These are phyloP conservation scores for Noctuana brunneofusca DNA, from an alignment of 2,888 invertebrate genomes.

Conservation along the genomic window DNA sequence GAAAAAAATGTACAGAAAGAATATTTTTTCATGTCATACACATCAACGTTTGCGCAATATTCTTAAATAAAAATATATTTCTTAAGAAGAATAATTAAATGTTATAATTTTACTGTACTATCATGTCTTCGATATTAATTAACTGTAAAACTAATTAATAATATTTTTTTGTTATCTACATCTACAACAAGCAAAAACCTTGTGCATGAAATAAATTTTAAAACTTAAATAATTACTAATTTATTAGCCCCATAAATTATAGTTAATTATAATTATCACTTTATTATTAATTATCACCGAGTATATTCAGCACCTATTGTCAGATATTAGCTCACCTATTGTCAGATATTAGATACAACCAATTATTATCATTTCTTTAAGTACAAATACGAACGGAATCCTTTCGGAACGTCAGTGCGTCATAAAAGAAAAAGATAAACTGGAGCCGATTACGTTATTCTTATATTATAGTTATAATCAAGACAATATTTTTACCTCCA, in stretches of 20 bases:
- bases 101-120: background rate
- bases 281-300: too few relatives aligned
- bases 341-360: too few relatives aligned
- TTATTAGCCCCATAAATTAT: constrained; percentile 16
- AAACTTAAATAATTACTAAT: constrained; percentile 9
- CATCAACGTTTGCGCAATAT: constrained; percentile 25
- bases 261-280: too few relatives aligned
- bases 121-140: background rate
- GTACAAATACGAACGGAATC: too few relatives aligned
- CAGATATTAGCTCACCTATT: too few relatives aligned
- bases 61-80: constrained; percentile 8
- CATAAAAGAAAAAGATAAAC: too few relatives aligned
- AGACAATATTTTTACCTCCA: too few relatives aligned
- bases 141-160: background rate
- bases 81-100: background rate
- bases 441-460: too few relatives aligned
- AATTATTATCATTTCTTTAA: too few relatives aligned
- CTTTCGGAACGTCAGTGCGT: too few relatives aligned
- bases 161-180: background rate
- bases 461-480: too few relatives aligned
- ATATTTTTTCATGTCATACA: background rate
- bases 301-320: too few relatives aligned
- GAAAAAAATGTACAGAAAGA: background rate
- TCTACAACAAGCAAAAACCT: constrained; percentile 24
- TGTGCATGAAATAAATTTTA: constrained; percentile 38